Evolutionary conservation across 2,113 vertebrate genomes (phyloP), one percentile per base, ranked within the genome.

Genomic region (Pyrgilauda ruficollis): DNA sequence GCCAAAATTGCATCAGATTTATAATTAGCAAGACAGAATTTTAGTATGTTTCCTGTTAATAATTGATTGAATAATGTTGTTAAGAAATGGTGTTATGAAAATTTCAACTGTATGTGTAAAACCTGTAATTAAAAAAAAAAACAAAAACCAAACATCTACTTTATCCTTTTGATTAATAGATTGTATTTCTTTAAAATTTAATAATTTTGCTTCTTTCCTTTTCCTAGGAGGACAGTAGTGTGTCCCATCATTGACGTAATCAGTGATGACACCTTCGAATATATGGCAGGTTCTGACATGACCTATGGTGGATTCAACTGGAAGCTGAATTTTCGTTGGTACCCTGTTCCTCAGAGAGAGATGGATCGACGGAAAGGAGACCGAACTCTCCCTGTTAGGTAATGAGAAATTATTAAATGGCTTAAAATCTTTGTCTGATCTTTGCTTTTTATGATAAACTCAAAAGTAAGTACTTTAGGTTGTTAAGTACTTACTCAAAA

Each of bases 221-320:
- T 87, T 69, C 75, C 44, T 87, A 99, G 99, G 98, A 99, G 91
- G 95, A 99, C 99, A 11, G 99, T 99, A 74, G 99, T 99, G 73
- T 99, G 99, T 91, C 99, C 99, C 81, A 99, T 99, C 96, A 99
- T 99, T 77, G 99, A 99, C 31, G 99, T 99, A 74, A 99, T 99
- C 98, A 99, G 99, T 3, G 99, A 99, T 75, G 99, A 99, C 83
- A 99, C 99, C 27, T 99, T 99, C 1, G 99, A 99, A 97, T 99
- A 99, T 73, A 99, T 99, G 99, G 99, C 99, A n/a, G 99, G 99
- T 37, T 99, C 99, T 10, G 99, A 99, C 96, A 99, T 99, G 99
- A 99, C 99, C 13, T 99, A 99, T 44, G 99, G 99, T 46, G 99
- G 99, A 28, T 99, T 99, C 97, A 99, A 99, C 97, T 99, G 99